phyloP scores from a whole-genome alignment of 2,113 vertebrate genomes.

The Bufo bufo region DNA sequence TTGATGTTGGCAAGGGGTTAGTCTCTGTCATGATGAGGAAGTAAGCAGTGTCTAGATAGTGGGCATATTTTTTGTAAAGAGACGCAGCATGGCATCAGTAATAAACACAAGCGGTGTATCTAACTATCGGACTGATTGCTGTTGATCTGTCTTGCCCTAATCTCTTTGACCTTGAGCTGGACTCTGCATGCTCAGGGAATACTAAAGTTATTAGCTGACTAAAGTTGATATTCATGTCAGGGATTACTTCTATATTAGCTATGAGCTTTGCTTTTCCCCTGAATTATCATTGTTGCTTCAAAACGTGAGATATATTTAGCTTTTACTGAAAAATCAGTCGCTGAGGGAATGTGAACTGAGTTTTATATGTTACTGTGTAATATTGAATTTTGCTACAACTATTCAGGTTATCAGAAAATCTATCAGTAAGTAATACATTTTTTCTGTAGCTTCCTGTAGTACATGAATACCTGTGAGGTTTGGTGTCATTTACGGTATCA shows the following conservation, averaged over 20 bases:
- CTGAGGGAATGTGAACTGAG: conserved; percentile 12
- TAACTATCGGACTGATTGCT: conserved; percentile 32
- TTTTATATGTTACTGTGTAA: background rate
- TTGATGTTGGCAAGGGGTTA: conserved; percentile 48
- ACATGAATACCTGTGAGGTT: conserved; percentile 15
- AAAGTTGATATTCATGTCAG: conserved; percentile 25
- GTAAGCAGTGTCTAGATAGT: conserved; percentile 42
- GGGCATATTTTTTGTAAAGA: conserved; percentile 48
- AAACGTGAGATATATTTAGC: background rate
- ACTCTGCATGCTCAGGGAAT: conserved; percentile 48
- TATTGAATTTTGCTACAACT: conserved; percentile 10
- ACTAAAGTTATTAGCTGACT: conserved; percentile 6
- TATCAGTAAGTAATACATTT: conserved; percentile 10
- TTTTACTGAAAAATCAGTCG: conserved; percentile 13
- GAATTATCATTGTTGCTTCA: background rate
- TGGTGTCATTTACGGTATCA: conserved; percentile 31
- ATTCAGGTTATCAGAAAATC: conserved; percentile 4
- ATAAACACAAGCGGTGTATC: background rate
- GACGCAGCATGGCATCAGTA: conserved; percentile 14
- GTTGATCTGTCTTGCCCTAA: conserved; percentile 34
- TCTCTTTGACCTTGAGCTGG: conserved; percentile 35
- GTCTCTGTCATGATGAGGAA: conserved; percentile 26
- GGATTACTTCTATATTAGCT: conserved; percentile 11
- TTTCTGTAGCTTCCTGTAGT: conserved; percentile 13
- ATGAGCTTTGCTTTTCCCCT: conserved; percentile 22